Conservation (phyloP, 2,113 vertebrate genomes). For the Phaetusa simplex region DNA sequence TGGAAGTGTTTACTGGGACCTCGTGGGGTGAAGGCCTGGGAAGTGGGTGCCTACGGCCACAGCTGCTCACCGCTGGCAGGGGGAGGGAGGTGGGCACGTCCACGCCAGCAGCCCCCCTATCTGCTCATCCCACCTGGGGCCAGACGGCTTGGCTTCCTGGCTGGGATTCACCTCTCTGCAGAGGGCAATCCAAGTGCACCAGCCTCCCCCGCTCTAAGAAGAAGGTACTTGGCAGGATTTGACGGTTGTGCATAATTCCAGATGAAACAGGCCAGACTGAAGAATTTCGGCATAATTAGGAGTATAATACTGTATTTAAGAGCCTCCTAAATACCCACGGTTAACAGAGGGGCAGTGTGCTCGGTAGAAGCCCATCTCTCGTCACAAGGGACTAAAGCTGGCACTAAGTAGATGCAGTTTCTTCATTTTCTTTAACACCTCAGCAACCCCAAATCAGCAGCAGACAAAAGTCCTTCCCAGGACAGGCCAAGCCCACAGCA, state of each 20-base stretch:
- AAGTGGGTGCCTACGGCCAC: neutral
- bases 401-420: neutral
- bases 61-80: neutral
- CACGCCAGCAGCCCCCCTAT: neutral
- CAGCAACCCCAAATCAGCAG: neutral
- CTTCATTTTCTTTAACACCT: neutral
- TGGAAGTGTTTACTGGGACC: neutral
- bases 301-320: slow-evolving; percentile 17
- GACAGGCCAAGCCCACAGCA: neutral
- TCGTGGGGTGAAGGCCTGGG: neutral
- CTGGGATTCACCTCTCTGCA: neutral
- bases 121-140: neutral
- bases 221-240: slow-evolving; percentile 44
- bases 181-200: neutral
- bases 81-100: neutral
- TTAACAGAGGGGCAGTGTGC: neutral
- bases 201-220: neutral
- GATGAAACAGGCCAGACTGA: slow-evolving; percentile 13
- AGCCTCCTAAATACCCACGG: neutral
- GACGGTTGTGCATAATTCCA: neutral
- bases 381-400: neutral
- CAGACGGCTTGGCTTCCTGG: neutral
- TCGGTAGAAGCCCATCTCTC: neutral
- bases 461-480: neutral
- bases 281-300: slow-evolving; percentile 48